These are phyloP conservation scores for Chrysolina oricalcia DNA, from an alignment of 2,888 invertebrate genomes.

Conservation along the genomic window DNA sequence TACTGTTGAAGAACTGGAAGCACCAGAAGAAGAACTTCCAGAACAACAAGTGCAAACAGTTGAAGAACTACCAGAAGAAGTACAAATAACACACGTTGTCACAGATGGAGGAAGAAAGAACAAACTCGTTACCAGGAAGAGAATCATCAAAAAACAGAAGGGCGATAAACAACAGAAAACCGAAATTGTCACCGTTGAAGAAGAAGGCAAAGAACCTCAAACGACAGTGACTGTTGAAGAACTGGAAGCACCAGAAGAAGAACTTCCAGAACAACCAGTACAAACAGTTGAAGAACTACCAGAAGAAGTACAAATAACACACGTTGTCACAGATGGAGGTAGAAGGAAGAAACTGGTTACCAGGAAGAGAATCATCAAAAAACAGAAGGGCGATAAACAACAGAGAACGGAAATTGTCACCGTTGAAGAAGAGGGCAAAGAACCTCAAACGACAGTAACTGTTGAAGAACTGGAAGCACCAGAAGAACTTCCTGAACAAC, in stretches of 20 bases:
- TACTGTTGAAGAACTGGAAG: constrained; percentile 59
- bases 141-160: constrained; percentile 63
- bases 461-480: constrained; percentile 66
- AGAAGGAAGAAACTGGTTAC: constrained; percentile 48
- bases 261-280: constrained; percentile 45
- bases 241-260: constrained; percentile 47
- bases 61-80: constrained; percentile 61
- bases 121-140: constrained; percentile 62
- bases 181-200: constrained; percentile 65
- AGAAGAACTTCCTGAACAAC: constrained; percentile 18
- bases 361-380: not conserved
- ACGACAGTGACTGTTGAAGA: constrained; percentile 62
- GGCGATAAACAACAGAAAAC: constrained; percentile 62
- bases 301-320: constrained; percentile 61
- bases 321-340: constrained; percentile 62
- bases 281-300: constrained; percentile 58
- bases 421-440: constrained; percentile 60
- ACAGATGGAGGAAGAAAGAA: constrained; percentile 55
- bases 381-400: constrained; percentile 59
- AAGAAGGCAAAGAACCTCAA: constrained; percentile 61
- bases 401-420: constrained; percentile 64
- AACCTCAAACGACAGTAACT: constrained; percentile 51
- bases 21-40: constrained; percentile 50
- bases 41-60: constrained; percentile 44
- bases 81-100: constrained; percentile 44